phyloP scores from a whole-genome alignment of 1,140 invertebrate genomes.

The Pygmarrhopalites habei region DNA sequence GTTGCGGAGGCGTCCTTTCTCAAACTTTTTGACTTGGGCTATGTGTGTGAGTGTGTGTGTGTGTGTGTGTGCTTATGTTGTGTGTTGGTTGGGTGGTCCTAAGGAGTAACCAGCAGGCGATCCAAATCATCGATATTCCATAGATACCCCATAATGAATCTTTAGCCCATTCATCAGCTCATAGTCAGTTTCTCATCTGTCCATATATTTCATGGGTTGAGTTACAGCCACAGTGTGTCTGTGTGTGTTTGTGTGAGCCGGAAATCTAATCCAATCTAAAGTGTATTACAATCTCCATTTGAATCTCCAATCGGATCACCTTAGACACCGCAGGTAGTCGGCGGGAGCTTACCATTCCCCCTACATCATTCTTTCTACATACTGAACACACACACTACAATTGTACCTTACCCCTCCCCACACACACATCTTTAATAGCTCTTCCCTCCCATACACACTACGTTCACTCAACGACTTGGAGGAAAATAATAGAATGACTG shows the following conservation, averaged over 20 bases:
- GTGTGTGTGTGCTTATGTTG: not conserved
- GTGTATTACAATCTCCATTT: slow-evolving; percentile 10
- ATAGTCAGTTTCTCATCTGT: slow-evolving; percentile 13
- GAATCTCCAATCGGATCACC: slow-evolving; percentile 6
- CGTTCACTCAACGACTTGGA: no score
- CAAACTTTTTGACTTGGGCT: not conserved
- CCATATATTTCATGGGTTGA: slow-evolving; percentile 6
- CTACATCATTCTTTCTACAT: not conserved
- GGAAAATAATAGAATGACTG: no score
- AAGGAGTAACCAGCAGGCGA: slow-evolving; percentile 10
- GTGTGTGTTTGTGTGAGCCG: slow-evolving; percentile 12
- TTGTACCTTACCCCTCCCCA: no score
- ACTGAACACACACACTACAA: no score
- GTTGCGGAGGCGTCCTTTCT: slow-evolving; percentile 5
- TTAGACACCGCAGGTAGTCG: slow-evolving; percentile 12
- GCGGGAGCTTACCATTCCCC: not conserved
- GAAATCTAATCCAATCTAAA: slow-evolving; percentile 12
- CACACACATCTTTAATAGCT: no score
- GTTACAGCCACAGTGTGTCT: not conserved
- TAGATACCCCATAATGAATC: slow-evolving; percentile 14
- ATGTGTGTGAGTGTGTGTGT: no score
- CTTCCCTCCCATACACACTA: no score
- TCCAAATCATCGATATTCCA: slow-evolving; percentile 15
- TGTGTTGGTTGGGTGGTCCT: slow-evolving; percentile 7
- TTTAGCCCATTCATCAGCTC: slow-evolving; percentile 11